Conservation (phyloP, 2,113 vertebrate species). For the Rhineura floridana region DNA sequence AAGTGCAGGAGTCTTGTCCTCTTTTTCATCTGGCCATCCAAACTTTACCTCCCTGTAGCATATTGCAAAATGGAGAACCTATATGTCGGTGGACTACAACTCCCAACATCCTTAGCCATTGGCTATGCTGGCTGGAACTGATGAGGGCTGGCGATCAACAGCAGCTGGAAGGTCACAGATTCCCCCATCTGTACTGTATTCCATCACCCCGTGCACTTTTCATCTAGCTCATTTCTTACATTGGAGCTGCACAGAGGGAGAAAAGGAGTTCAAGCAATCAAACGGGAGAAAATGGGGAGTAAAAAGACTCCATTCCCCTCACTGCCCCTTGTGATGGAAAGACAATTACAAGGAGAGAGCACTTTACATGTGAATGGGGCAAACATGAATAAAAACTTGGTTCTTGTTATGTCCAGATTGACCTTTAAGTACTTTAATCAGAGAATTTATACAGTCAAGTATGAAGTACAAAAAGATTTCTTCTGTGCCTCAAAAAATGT, state of each 20-base stretch:
- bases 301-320: neutral
- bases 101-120: too few relatives aligned
- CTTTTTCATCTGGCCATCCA: too few relatives aligned
- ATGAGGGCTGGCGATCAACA: too few relatives aligned
- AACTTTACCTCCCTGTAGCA: too few relatives aligned
- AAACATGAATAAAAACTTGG: neutral
- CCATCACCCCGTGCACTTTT: neutral
- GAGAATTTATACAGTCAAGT: neutral
- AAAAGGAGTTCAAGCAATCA: neutral
- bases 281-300: neutral
- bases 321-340: neutral
- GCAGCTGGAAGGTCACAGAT: too few relatives aligned
- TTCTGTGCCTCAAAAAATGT: neutral
- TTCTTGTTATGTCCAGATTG: neutral
- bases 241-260: neutral
- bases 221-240: neutral
- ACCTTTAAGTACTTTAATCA: neutral
- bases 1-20: too few relatives aligned
- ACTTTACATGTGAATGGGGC: neutral
- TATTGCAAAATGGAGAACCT: too few relatives aligned
- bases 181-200: too few relatives aligned
- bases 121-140: too few relatives aligned
- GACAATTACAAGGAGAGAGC: neutral
- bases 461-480: neutral
- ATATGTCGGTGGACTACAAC: too few relatives aligned